Evolutionary conservation across 2,113 vertebrate species (phyloP).

Genomic region (Stegastes partitus): DNA sequence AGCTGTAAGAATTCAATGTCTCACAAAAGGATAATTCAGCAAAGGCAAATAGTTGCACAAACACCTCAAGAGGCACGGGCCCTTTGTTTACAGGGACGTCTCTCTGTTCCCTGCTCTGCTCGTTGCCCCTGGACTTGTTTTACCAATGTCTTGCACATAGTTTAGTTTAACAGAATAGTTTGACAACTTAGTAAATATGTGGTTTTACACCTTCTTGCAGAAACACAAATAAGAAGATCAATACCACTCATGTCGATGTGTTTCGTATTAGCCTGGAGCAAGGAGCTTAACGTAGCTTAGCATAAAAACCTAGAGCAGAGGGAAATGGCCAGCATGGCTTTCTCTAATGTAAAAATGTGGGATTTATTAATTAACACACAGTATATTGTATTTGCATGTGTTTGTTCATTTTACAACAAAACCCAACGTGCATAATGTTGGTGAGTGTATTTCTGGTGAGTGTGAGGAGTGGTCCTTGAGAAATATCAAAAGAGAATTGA

Average conservation of each 20-base stretch:
- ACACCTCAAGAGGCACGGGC: conserved; percentile 19
- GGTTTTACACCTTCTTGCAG: background rate
- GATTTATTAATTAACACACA: no score
- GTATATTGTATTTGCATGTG: no score
- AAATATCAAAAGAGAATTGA: no score
- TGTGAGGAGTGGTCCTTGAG: no score
- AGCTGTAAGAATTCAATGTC: conserved; percentile 32
- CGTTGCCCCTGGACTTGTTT: no score
- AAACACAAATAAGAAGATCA: no score
- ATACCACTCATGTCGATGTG: no score
- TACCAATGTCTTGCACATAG: background rate
- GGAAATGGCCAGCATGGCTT: no score
- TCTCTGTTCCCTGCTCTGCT: background rate
- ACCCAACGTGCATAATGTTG: no score
- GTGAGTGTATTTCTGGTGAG: no score
- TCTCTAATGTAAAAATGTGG: no score
- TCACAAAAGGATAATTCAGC: conserved; percentile 42
- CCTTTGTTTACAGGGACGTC: background rate
- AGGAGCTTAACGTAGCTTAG: conserved; percentile 14
- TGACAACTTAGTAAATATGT: conserved; percentile 2
- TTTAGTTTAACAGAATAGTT: background rate
- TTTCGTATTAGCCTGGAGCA: background rate
- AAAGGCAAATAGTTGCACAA: conserved; percentile 26
- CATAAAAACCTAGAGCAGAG: background rate
- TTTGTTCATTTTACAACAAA: no score